A percentile compares a stretch with the other conserved stretches of the same genome.
phyloP scores from a whole-genome alignment of 1,140 invertebrate genomes.

The Drosophila subobscura region DNA sequence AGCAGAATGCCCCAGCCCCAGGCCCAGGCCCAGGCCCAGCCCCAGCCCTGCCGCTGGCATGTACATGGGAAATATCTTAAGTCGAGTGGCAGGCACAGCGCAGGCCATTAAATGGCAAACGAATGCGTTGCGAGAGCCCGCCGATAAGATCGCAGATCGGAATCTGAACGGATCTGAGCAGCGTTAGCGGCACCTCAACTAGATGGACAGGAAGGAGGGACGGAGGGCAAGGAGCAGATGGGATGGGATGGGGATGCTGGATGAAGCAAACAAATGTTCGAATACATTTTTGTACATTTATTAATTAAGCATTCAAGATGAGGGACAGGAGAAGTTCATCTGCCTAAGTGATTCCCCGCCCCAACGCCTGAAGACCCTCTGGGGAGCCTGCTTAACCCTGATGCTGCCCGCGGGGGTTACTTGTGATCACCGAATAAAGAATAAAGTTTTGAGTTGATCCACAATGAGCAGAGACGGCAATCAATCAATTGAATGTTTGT shows the following conservation, averaged over 20 bases:
- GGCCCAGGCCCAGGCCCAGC: too few relatives aligned
- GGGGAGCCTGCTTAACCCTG: constrained; percentile 25
- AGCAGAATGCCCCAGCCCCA: too few relatives aligned
- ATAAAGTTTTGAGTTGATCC: background rate
- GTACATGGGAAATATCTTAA: constrained; percentile 48
- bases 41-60: constrained; percentile 42
- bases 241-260: background rate
- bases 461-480: background rate
- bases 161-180: too few relatives aligned
- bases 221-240: too few relatives aligned
- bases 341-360: constrained; percentile 30
- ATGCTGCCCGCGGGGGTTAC: background rate
- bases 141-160: constrained; percentile 23
- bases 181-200: constrained; percentile 41
- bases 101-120: constrained; percentile 46
- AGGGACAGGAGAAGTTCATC: constrained; percentile 45
- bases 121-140: constrained; percentile 12
- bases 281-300: constrained; percentile 59
- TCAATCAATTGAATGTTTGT: background rate
- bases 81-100: background rate
- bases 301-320: constrained; percentile 58
- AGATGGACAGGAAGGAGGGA: too few relatives aligned
- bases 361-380: background rate
- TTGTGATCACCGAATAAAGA: background rate
- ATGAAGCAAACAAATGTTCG: constrained; percentile 20